Evolutionary conservation across 2,797 vertebrate genomes (phyloP), one percentile per base, ranked within the genome.

Genomic region (Gorsachius magnificus): DNA sequence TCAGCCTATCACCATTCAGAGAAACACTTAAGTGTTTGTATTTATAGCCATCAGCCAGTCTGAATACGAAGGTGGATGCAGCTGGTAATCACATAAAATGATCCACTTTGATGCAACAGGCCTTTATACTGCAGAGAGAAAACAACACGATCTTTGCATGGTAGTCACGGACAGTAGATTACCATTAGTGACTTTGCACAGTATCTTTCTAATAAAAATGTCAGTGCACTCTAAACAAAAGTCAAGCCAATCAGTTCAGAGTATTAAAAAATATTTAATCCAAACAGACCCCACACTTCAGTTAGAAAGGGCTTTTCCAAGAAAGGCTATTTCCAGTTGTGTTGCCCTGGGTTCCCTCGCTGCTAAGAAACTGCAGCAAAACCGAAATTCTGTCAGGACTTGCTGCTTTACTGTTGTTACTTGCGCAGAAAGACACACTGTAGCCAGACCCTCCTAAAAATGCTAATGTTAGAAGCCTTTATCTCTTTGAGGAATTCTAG

Each of bases 401-500:
- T 83, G 46, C 69, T 83, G 58, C 38, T 66, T 72, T 89, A 77
- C 28, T 63, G 51, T 24, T 76, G 26, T 50, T 95, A 36, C 56
- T 90, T 50, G 21, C 29, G 68, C 41, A 95, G 65, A 88, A 92
- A 74, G 12, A 71, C 28, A 54, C 13, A 74, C 36, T 2, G 43
- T 18, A 14, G 28, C 13, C 75, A 95, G 85, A 90, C 16, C 36
- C 76, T 85, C 53, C 29, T 63, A 33, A 79, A 89, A 94, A 79
- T 48, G 19, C 11, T 63, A 14, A 72, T 25, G 28, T 51, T 85
- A 43, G 68, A 91, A 87, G 38, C 31, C 60, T 87, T 95, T 69
- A 72, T 79, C n/a, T 89, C 57, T 83, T 77, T 64, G 11, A 96
- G 56, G 75, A 96, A 87, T 95, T 95, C 50, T 76, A 87, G 45